Evolutionary conservation across 1,140 invertebrate species (phyloP).

Genomic region (Calycopis cecrops): DNA sequence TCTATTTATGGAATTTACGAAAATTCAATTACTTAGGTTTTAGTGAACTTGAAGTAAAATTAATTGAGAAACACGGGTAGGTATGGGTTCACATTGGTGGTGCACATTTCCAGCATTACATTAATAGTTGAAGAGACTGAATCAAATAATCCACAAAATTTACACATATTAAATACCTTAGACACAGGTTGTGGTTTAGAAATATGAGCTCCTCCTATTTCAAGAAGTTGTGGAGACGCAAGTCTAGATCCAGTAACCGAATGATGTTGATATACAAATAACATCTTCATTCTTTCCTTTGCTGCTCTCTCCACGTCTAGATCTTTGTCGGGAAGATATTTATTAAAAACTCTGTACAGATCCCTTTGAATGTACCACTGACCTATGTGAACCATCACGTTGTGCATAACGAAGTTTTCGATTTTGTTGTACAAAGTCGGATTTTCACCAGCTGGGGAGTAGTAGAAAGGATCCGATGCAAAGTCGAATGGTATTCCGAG

Average conservation of each 20-base stretch:
- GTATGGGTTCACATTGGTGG: no score
- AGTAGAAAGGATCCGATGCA: slow-evolving; percentile 73
- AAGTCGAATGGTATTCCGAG: slow-evolving; percentile 75
- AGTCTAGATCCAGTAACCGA: slow-evolving; percentile 75
- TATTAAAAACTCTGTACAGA: slow-evolving; percentile 52
- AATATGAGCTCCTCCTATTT: slow-evolving; percentile 81
- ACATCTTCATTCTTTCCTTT: slow-evolving; percentile 73
- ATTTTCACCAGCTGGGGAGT: slow-evolving; percentile 66
- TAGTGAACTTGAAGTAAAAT: no score
- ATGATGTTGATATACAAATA: slow-evolving; percentile 80
- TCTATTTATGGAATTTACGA: no score
- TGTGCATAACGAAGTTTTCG: slow-evolving; percentile 36
- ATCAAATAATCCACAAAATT: no score
- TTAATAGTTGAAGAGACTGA: no score
- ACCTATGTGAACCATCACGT: slow-evolving; percentile 24
- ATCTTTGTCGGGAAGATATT: slow-evolving; percentile 67
- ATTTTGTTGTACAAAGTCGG: slow-evolving; percentile 69
- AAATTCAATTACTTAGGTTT: no score
- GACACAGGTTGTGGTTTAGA: slow-evolving; percentile 38
- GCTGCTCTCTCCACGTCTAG: slow-evolving; percentile 75
- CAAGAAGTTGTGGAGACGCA: slow-evolving; percentile 76
- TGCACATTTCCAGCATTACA: no score
- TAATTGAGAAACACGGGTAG: no score
- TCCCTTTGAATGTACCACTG: slow-evolving; percentile 36
- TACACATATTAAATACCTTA: slow-evolving; percentile 25